phyloP scores from a whole-genome alignment of 2,888 invertebrate species.

The Tridacna gigas region DNA sequence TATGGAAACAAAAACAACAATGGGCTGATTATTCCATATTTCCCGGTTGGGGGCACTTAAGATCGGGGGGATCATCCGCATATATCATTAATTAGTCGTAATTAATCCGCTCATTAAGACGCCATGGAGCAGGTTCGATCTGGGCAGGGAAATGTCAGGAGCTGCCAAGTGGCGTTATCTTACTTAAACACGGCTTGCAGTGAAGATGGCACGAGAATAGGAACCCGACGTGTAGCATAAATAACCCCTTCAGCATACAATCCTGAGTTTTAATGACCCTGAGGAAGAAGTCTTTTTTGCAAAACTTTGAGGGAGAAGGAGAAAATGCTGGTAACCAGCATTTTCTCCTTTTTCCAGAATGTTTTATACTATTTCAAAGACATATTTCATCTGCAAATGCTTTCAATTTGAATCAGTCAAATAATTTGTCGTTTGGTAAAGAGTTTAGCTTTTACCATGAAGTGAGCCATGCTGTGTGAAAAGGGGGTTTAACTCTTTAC shows the following conservation, averaged over 20 bases:
- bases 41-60: background rate
- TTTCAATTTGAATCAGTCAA: no score
- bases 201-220: background rate
- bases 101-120: constrained; percentile 16
- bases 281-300: background rate
- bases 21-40: background rate
- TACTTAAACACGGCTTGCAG: background rate
- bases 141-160: constrained; percentile 23
- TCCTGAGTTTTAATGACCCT: background rate
- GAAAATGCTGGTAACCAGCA: background rate
- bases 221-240: no score
- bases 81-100: constrained; percentile 13
- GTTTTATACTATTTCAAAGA: background rate
- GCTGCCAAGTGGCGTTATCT: constrained; percentile 22
- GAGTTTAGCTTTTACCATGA: no score
- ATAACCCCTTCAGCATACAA: no score
- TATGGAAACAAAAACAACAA: background rate
- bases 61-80: background rate
- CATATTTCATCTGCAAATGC: no score
- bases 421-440: no score
- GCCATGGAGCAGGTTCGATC: constrained; percentile 15
- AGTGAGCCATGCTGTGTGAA: no score
- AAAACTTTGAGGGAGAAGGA: background rate
- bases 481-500: no score
- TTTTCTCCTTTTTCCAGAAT: constrained; percentile 1